Percentiles rank a stretch among this genome's conserved stretches.
phyloP scores from a whole-genome alignment of 2,797 vertebrate species.

The Aplochiton taeniatus region DNA sequence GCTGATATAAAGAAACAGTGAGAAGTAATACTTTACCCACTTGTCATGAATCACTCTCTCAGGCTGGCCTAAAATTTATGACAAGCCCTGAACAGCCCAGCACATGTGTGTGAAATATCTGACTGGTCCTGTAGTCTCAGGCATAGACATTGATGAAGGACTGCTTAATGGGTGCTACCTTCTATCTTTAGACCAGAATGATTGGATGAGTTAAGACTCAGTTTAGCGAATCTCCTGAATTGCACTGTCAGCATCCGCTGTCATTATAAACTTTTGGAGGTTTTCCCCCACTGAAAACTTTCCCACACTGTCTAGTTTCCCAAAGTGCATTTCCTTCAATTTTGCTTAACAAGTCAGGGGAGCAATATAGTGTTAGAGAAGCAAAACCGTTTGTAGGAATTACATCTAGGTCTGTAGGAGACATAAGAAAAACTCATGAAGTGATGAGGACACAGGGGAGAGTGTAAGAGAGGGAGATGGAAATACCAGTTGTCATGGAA shows the following conservation, averaged over 20 bases:
- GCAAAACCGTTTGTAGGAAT: no score
- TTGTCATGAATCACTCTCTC: slow-evolving; percentile 13
- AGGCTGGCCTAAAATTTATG: slow-evolving; percentile 11
- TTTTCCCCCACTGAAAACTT: background rate
- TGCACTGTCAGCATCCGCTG: slow-evolving; percentile 12
- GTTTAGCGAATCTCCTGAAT: slow-evolving; percentile 2
- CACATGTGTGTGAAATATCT: background rate
- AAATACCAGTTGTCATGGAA: background rate
- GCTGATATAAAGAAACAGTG: slow-evolving; percentile 1
- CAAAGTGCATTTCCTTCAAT: slow-evolving; percentile 9
- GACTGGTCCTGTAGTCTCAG: background rate
- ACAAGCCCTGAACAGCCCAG: slow-evolving; percentile 1
- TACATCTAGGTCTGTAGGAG: slow-evolving; percentile 32
- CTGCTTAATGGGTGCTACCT: background rate
- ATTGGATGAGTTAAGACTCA: background rate
- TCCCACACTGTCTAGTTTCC: background rate
- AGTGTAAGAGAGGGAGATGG: background rate
- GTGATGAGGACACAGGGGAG: slow-evolving; percentile 22
- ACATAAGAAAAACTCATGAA: slow-evolving; percentile 45
- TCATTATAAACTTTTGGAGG: slow-evolving; percentile 2
- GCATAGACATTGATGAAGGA: background rate
- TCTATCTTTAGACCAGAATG: slow-evolving; percentile 2
- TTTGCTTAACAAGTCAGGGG: slow-evolving; percentile 15
- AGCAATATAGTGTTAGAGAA: slow-evolving; percentile 2
- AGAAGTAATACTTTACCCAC: background rate